Conservation (phyloP, 2,113 vertebrate genomes). For the Neodontobutis hainanensis region DNA sequence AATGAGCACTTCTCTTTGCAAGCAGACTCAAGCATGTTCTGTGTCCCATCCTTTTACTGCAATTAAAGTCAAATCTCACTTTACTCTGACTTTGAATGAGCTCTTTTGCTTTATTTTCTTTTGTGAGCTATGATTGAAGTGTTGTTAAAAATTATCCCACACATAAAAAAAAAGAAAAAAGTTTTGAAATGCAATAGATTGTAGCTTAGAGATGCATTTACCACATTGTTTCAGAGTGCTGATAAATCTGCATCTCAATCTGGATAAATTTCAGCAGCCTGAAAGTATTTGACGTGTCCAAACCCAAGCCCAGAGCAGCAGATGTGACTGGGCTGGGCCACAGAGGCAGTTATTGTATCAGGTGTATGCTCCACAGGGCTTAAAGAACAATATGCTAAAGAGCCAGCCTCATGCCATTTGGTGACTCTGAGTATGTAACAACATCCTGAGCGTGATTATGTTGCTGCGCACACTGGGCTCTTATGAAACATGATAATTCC, state of each 20-base stretch:
- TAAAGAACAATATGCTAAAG: conserved; percentile 51
- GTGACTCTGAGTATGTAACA: conserved; percentile 32
- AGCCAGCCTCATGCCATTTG: conserved; percentile 51
- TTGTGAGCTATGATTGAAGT: no score
- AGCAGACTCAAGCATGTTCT: no score
- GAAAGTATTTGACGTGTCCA: conserved; percentile 79
- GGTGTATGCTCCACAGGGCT: conserved; percentile 33
- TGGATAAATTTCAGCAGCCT: conserved; percentile 61
- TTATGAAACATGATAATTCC: not conserved
- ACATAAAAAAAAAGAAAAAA: no score
- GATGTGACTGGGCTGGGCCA: conserved; percentile 68
- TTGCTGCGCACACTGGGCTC: conserved; percentile 17
- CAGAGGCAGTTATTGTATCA: conserved; percentile 72
- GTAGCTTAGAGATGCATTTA: no score
- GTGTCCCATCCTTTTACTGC: no score
- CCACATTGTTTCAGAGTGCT: no score
- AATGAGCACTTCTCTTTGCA: conserved; percentile 27
- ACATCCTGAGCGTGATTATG: conserved; percentile 2
- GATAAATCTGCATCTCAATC: no score
- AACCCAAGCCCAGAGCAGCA: conserved; percentile 70
- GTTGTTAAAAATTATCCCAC: no score
- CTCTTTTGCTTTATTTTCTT: conserved; percentile 50
- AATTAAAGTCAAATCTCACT: no score
- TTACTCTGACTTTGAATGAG: no score
- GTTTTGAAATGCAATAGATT: no score